Evolutionary conservation across 1,140 invertebrate species (phyloP).

Genomic region (Eurosta solidaginis): DNA sequence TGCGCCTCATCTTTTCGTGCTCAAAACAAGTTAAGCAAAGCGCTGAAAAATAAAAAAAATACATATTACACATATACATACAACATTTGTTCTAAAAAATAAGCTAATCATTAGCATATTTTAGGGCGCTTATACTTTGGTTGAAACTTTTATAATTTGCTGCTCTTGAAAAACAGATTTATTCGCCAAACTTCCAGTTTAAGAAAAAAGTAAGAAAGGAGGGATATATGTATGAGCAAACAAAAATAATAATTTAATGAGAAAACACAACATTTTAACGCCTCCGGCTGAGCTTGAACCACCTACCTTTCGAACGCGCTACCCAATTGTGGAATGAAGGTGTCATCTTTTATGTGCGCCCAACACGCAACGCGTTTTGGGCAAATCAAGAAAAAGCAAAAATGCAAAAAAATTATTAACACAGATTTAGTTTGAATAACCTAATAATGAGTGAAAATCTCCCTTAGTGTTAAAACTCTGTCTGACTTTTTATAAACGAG

Average conservation of each 20-base stretch:
- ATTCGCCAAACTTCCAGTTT: not conserved
- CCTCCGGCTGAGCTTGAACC: slow-evolving; percentile 81
- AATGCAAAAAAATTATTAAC: not conserved
- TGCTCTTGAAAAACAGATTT: not conserved
- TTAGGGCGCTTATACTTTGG: not conserved
- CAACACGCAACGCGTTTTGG: not conserved
- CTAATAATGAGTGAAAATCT: no score
- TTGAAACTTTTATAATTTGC: not conserved
- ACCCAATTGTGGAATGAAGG: slow-evolving; percentile 81
- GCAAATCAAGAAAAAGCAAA: not conserved
- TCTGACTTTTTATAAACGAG: no score
- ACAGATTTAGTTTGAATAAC: not conserved
- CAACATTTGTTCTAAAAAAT: no score
- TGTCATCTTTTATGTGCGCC: slow-evolving; percentile 37
- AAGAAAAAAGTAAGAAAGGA: no score
- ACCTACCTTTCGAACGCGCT: slow-evolving; percentile 86
- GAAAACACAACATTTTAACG: slow-evolving; percentile 37
- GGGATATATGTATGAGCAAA: no score
- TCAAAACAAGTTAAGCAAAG: no score
- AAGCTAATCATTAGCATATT: slow-evolving; percentile 6
- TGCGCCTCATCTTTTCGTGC: no score
- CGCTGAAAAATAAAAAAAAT: no score
- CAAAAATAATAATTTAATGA: not conserved
- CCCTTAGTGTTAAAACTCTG: no score
- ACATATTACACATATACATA: not conserved